These are phyloP conservation scores for Tachina lurida DNA, from an alignment of 2,888 invertebrate genomes.

Conservation along the genomic window DNA sequence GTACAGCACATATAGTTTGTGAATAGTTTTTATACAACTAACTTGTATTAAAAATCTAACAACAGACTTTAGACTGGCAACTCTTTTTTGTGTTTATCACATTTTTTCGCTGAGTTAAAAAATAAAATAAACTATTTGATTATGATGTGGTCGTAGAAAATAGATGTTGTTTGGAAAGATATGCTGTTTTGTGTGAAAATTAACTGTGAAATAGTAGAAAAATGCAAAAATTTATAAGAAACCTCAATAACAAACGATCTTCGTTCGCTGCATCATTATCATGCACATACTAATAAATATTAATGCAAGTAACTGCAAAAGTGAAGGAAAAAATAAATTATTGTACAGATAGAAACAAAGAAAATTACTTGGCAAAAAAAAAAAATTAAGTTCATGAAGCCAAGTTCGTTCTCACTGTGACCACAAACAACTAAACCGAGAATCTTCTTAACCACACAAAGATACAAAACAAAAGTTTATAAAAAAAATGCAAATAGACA, in stretches of 20 bases:
- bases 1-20: no score
- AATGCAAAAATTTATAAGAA: constrained; percentile 30
- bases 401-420: constrained; percentile 58
- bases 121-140: constrained; percentile 58
- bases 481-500: no score
- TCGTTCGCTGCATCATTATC: constrained; percentile 45
- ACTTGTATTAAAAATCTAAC: no score
- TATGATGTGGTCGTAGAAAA: constrained; percentile 64
- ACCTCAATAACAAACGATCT: constrained; percentile 12
- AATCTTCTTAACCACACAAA: constrained; percentile 21
- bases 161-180: constrained; percentile 47
- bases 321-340: constrained; percentile 51
- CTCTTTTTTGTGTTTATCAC: neutral
- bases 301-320: constrained; percentile 32
- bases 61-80: constrained; percentile 2
- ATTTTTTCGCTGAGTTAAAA: constrained; percentile 4
- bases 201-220: constrained; percentile 64
- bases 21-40: no score
- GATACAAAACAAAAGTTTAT: constrained; percentile 12
- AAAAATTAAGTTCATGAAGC: constrained; percentile 55
- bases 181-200: constrained; percentile 59
- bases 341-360: constrained; percentile 42
- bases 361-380: constrained; percentile 37
- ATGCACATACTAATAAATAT: constrained; percentile 60
- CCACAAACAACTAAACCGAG: constrained; percentile 38